Evolutionary conservation across 2,797 vertebrate genomes (phyloP).

Genomic region (Phataginus tricuspis): DNA sequence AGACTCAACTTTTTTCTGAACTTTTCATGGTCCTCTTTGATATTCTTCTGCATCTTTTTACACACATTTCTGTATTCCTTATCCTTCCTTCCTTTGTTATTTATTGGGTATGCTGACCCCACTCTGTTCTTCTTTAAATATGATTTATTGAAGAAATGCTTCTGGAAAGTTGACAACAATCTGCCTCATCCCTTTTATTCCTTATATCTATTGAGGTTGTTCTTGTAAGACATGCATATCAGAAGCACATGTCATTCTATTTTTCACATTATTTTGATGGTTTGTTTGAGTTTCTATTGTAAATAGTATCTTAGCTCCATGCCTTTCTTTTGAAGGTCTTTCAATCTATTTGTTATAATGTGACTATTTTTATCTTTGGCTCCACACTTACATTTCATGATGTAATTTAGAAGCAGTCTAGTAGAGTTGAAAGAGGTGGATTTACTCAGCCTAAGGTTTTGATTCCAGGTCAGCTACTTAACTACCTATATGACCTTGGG

Average conservation of each 20-base stretch:
- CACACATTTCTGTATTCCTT: neutral
- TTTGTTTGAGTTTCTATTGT: conserved; percentile 56
- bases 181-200: neutral
- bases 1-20: conserved; percentile 6
- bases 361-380: conserved; percentile 58
- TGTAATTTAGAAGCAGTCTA: conserved; percentile 21
- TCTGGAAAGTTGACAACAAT: neutral
- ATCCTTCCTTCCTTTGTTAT: neutral
- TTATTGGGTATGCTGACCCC: neutral
- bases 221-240: neutral
- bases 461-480: neutral
- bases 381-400: conserved; percentile 2
- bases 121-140: neutral
- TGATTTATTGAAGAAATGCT: conserved; percentile 47
- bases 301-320: conserved; percentile 56
- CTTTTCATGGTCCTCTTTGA: conserved; percentile 40
- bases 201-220: neutral
- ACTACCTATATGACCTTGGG: neutral
- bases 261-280: neutral
- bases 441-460: neutral
- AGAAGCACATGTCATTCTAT: neutral
- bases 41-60: neutral
- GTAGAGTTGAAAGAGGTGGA: neutral
- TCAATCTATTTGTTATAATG: conserved; percentile 45
- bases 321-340: conserved; percentile 51